A percentile compares a stretch with the other conserved stretches of the same genome.
These are phyloP conservation scores for Crioceris asparagi DNA, from an alignment of 2,888 invertebrate species.

Conservation along the genomic window DNA sequence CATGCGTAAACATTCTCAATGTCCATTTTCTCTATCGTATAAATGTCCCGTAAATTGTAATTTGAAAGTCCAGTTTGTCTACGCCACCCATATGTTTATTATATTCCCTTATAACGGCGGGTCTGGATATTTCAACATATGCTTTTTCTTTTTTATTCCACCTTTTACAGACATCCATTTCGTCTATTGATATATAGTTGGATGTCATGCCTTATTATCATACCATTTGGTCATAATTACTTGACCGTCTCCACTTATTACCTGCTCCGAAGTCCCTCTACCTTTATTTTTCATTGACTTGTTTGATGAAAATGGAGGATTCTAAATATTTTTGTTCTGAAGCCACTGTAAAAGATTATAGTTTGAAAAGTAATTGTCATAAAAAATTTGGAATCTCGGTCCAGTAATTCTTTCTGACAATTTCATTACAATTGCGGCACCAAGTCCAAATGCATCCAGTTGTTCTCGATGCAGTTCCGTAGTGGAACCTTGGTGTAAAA, in stretches of 20 bases:
- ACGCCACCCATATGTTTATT: constrained; percentile 4
- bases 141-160: background rate
- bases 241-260: background rate
- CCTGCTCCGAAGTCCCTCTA: background rate
- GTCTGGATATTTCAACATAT: background rate
- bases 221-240: background rate
- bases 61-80: constrained; percentile 4
- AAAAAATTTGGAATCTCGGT: background rate
- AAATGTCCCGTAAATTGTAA: constrained; percentile 7
- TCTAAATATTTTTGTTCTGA: background rate
- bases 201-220: background rate
- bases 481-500: background rate
- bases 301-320: background rate
- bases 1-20: constrained; percentile 5
- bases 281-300: background rate
- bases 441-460: background rate
- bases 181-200: too few relatives aligned
- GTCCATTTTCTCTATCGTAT: constrained; percentile 5
- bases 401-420: background rate
- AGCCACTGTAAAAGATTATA: background rate
- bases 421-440: background rate
- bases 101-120: background rate
- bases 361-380: background rate
- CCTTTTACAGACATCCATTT: too few relatives aligned
- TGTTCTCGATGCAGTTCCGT: background rate